A percentile compares a stretch with the other conserved stretches of the same genome.
Evolutionary conservation across 2,113 vertebrate species (phyloP).

Genomic region (Argyrosomus japonicus): DNA sequence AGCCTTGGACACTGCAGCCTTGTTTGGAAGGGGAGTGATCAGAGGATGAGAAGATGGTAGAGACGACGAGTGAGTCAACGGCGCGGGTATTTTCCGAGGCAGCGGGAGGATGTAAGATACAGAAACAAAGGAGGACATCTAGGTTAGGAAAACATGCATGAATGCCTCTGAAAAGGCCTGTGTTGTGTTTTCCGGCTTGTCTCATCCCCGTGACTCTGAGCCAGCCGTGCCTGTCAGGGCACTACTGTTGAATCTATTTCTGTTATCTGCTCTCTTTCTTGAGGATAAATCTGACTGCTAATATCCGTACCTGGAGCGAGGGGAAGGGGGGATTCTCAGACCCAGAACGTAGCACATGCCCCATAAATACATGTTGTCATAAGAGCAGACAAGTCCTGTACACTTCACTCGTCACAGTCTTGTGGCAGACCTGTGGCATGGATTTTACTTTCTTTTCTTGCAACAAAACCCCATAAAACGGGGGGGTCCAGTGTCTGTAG

Average conservation of each 20-base stretch:
- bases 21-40: slow-evolving; percentile 54
- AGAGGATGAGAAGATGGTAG: slow-evolving; percentile 47
- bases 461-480: neutral
- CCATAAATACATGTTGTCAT: slow-evolving; percentile 30
- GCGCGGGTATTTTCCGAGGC: slow-evolving; percentile 53
- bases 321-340: slow-evolving; percentile 1
- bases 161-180: slow-evolving; percentile 79
- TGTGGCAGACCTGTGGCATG: neutral
- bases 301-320: slow-evolving; percentile 54
- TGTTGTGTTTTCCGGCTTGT: slow-evolving; percentile 64
- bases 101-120: slow-evolving; percentile 55
- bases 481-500: neutral
- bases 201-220: slow-evolving; percentile 75
- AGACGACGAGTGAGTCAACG: slow-evolving; percentile 25
- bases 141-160: slow-evolving; percentile 79
- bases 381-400: slow-evolving; percentile 18
- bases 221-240: slow-evolving; percentile 67
- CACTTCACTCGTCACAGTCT: neutral
- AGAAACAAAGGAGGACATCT: slow-evolving; percentile 78
- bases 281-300: slow-evolving; percentile 56
- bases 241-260: slow-evolving; percentile 62
- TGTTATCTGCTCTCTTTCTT: slow-evolving; percentile 63
- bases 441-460: neutral
- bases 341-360: slow-evolving; percentile 16
- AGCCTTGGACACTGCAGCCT: slow-evolving; percentile 62